phyloP scores from a whole-genome alignment of 2,888 invertebrate species.

The Strigamia transsilvanica region DNA sequence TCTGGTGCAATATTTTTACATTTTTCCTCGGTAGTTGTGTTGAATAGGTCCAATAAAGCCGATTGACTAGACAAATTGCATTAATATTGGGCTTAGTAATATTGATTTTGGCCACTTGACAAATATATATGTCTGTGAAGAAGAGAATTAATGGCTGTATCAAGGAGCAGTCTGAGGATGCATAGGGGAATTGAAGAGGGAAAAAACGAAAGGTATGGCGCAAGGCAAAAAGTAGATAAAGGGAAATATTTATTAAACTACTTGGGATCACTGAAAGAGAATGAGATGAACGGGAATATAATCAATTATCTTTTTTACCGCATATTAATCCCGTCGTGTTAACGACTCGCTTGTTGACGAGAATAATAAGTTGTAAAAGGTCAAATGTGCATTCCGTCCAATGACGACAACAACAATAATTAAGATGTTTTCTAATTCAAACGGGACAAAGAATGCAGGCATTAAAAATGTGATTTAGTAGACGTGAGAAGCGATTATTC shows the following conservation, averaged over 20 bases:
- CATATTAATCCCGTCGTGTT: neutral
- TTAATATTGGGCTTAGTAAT: neutral
- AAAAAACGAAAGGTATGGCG: neutral
- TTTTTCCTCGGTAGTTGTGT: neutral
- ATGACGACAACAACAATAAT: neutral
- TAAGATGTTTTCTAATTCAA: neutral
- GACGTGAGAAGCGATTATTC: no score
- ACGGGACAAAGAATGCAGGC: neutral
- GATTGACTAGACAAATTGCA: neutral
- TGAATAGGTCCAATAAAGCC: neutral
- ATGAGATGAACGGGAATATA: neutral
- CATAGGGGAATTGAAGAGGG: constrained; percentile 24
- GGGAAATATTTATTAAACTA: neutral
- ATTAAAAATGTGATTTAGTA: neutral
- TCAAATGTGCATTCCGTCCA: neutral
- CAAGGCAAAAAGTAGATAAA: neutral
- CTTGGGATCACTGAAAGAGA: neutral
- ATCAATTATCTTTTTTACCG: neutral
- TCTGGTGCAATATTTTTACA: neutral
- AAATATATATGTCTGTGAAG: constrained; percentile 21
- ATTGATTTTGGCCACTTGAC: constrained; percentile 28
- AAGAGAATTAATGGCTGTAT: constrained; percentile 9
- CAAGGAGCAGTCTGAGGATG: neutral
- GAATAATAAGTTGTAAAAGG: neutral
- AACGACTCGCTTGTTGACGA: neutral